Conservation (phyloP, 1,140 invertebrate genomes). For the Argopecten irradians region DNA sequence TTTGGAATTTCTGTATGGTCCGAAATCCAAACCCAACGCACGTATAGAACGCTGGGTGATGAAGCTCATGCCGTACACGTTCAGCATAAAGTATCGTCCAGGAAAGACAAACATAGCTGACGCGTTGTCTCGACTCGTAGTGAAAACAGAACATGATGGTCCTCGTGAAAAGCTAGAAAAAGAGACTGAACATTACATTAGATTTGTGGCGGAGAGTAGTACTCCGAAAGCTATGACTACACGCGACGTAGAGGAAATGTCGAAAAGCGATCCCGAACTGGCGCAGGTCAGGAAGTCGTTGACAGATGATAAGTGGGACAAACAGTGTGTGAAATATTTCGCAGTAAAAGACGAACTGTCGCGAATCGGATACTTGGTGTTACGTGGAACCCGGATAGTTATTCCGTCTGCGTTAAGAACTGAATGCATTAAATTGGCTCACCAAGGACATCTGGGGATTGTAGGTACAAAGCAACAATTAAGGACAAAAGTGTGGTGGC, state of each 20-base stretch:
- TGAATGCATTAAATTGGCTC: conserved; percentile 39
- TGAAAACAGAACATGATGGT: neutral
- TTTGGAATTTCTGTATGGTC: conserved; percentile 50
- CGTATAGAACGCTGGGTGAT: conserved; percentile 57
- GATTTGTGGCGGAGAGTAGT: conserved; percentile 29
- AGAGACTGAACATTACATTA: conserved; percentile 43
- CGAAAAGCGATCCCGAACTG: conserved; percentile 23
- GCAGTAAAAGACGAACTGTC: conserved; percentile 27
- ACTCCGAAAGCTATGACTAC: conserved; percentile 38
- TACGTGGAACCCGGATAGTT: conserved; percentile 24
- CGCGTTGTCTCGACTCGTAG: conserved; percentile 32
- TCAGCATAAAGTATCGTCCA: conserved; percentile 43
- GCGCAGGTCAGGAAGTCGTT: conserved; percentile 27
- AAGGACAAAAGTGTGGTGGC: conserved; percentile 73
- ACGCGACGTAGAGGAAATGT: conserved; percentile 36
- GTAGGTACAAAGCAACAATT: conserved; percentile 62
- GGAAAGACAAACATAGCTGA: conserved; percentile 49
- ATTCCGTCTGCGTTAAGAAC: neutral
- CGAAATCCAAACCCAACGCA: conserved; percentile 52
- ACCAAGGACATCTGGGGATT: conserved; percentile 69
- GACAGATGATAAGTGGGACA: neutral
- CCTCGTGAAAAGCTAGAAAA: too few relatives aligned
- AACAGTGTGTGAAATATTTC: conserved; percentile 24
- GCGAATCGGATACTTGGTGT: conserved; percentile 36
- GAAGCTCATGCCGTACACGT: conserved; percentile 49